Conservation (phyloP, 2,113 vertebrate species). For the Mormyrus lacerda region DNA sequence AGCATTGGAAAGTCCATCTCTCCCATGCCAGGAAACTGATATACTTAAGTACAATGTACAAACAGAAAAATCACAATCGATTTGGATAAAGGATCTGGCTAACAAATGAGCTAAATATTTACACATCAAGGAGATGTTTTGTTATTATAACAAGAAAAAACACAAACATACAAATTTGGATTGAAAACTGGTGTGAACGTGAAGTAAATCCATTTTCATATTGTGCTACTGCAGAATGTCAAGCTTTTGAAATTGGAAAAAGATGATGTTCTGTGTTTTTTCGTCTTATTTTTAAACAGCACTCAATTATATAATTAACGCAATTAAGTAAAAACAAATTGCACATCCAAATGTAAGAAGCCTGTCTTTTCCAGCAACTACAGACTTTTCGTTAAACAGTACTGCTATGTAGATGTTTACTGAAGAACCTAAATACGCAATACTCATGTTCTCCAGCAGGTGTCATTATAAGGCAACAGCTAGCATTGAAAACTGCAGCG, state of each 20-base stretch:
- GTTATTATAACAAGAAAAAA: background rate
- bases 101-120: background rate
- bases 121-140: background rate
- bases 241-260: background rate
- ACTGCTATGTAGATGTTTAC: background rate
- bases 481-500: background rate
- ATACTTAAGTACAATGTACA: background rate
- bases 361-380: background rate
- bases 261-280: background rate
- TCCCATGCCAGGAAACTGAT: background rate
- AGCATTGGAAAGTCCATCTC: background rate
- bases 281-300: background rate
- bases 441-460: background rate
- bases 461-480: conserved; percentile 2
- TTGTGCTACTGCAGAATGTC: background rate
- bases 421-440: background rate
- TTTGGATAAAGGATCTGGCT: background rate
- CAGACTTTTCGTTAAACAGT: background rate
- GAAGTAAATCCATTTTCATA: background rate
- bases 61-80: background rate
- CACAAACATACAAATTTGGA: background rate
- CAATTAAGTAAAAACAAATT: background rate
- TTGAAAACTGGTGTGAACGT: background rate
- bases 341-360: background rate
- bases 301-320: background rate